Evolutionary conservation across 2,888 invertebrate genomes (phyloP).

Genomic region (Drosophila subquinaria): DNA sequence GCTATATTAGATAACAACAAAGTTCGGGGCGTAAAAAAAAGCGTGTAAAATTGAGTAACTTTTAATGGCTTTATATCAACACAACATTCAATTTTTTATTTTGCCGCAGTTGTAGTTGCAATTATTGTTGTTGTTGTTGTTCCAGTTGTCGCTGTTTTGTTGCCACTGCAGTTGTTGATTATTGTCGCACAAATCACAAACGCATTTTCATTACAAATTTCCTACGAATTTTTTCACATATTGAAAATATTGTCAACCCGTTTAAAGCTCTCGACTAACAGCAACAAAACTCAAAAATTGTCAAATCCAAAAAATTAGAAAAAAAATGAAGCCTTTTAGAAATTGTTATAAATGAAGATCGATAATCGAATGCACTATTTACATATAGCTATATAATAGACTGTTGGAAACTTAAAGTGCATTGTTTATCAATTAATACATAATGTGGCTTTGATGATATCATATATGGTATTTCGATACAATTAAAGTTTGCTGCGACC

Average conservation of each 20-base stretch:
- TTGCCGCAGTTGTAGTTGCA: conserved; percentile 1
- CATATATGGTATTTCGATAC: too few relatives aligned
- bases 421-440: neutral
- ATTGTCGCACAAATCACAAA: conserved; percentile 43
- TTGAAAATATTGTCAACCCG: conserved; percentile 39
- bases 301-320: conserved; percentile 5
- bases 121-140: conserved; percentile 5
- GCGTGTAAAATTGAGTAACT: conserved; percentile 18
- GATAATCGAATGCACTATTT: neutral
- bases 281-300: conserved; percentile 27
- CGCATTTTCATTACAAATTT: conserved; percentile 56
- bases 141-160: neutral
- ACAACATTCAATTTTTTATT: neutral
- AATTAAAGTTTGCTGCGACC: too few relatives aligned
- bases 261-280: conserved; percentile 35
- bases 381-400: neutral
- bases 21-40: neutral
- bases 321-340: neutral
- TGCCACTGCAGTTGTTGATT: conserved; percentile 19
- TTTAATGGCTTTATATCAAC: conserved; percentile 34
- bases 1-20: neutral
- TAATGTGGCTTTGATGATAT: neutral
- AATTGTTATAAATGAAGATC: neutral
- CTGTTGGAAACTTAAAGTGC: neutral
- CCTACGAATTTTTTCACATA: conserved; percentile 27